phyloP scores from a whole-genome alignment of 1,140 invertebrate genomes.

The Drosophila rufa region DNA sequence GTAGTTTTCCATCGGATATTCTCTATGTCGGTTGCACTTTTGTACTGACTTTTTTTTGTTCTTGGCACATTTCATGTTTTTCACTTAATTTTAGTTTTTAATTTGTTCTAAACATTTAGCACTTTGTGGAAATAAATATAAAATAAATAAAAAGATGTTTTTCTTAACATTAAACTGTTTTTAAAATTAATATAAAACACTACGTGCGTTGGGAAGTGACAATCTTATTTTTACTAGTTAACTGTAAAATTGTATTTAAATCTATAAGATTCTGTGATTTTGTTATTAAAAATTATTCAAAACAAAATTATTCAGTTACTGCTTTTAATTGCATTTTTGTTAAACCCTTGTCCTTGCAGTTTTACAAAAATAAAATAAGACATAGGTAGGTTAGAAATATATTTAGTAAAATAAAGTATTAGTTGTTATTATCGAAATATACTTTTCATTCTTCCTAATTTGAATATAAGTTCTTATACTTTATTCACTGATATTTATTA shows the following conservation, averaged over 20 bases:
- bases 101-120: neutral
- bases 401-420: too few species aligned
- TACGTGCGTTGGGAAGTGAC: too few species aligned
- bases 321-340: too few species aligned
- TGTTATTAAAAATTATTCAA: too few species aligned
- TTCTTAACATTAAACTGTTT: neutral
- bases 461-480: neutral
- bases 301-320: too few species aligned
- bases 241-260: too few species aligned
- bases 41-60: constrained; percentile 1
- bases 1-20: constrained; percentile 6
- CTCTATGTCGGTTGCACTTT: constrained; percentile 24
- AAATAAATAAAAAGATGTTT: neutral
- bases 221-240: neutral
- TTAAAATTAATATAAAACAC: neutral
- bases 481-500: neutral
- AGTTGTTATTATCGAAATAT: too few species aligned
- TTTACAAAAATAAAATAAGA: too few species aligned
- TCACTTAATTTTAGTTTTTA: neutral
- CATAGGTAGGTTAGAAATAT: too few species aligned
- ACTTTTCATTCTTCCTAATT: too few species aligned
- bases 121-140: neutral
- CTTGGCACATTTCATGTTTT: constrained; percentile 1
- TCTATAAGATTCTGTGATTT: too few species aligned
- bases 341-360: too few species aligned